Conservation (phyloP, 2,888 invertebrate genomes). For the Diarsia dahlii region DNA sequence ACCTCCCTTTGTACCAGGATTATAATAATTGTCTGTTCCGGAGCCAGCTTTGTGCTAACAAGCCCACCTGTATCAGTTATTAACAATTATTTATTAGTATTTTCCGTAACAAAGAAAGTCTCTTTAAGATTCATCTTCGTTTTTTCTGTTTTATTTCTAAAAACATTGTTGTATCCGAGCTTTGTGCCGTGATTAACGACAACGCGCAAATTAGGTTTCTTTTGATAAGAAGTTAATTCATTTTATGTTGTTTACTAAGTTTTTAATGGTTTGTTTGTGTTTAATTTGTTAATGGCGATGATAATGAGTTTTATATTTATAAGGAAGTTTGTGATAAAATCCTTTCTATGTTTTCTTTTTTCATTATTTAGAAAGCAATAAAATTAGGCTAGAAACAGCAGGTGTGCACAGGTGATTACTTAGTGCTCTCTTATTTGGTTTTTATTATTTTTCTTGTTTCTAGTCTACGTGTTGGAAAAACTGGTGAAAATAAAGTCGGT, state of each 20-base stretch:
- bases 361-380: conserved; percentile 7
- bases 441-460: neutral
- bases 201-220: conserved; percentile 50
- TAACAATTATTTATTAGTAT: conserved; percentile 53
- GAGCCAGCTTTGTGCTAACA: conserved; percentile 40
- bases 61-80: conserved; percentile 33
- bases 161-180: conserved; percentile 49
- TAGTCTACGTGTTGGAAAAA: neutral
- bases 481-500: neutral
- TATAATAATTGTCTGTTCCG: conserved; percentile 62
- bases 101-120: conserved; percentile 31
- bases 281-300: conserved; percentile 53
- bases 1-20: conserved; percentile 64
- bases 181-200: conserved; percentile 59
- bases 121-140: conserved; percentile 21
- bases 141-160: conserved; percentile 35
- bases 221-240: conserved; percentile 61
- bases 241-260: conserved; percentile 56
- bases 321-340: conserved; percentile 32
- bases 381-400: neutral
- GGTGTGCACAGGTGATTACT: neutral
- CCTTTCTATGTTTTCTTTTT: conserved; percentile 22
- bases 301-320: conserved; percentile 57
- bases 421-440: neutral
- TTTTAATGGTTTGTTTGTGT: conserved; percentile 58